These are phyloP conservation scores for Ptilorrhoa leucosticta DNA, from an alignment of 2,113 vertebrate species.

Conservation along the genomic window DNA sequence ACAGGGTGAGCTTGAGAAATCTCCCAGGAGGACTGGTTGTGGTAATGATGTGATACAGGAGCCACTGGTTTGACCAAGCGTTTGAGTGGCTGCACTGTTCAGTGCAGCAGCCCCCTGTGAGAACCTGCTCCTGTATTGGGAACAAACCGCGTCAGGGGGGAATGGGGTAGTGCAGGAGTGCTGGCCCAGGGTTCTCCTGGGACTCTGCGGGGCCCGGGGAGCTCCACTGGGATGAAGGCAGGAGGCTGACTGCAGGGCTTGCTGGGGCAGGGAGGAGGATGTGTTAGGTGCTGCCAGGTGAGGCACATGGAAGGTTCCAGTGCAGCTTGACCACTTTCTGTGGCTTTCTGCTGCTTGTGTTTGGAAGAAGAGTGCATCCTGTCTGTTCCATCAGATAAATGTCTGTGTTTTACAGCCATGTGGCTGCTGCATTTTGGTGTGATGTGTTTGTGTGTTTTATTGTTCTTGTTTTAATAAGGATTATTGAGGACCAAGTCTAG, in stretches of 20 bases:
- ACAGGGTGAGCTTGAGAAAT: neutral
- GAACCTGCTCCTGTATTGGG: neutral
- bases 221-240: neutral
- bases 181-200: neutral
- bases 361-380: neutral
- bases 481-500: neutral
- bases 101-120: neutral
- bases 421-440: neutral
- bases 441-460: neutral
- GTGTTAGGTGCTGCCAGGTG: neutral
- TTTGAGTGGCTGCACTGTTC: accelerated
- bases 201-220: accelerated
- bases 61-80: accelerated
- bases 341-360: neutral
- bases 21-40: neutral
- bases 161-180: accelerated
- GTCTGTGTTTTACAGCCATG: neutral
- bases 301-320: accelerated
- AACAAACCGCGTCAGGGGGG: neutral
- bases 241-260: neutral
- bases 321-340: neutral
- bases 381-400: neutral
- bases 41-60: neutral
- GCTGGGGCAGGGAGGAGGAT: neutral
- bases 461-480: neutral